These are phyloP conservation scores for Lepus timidus DNA, from an alignment of 2,113 vertebrate genomes.

Conservation along the genomic window DNA sequence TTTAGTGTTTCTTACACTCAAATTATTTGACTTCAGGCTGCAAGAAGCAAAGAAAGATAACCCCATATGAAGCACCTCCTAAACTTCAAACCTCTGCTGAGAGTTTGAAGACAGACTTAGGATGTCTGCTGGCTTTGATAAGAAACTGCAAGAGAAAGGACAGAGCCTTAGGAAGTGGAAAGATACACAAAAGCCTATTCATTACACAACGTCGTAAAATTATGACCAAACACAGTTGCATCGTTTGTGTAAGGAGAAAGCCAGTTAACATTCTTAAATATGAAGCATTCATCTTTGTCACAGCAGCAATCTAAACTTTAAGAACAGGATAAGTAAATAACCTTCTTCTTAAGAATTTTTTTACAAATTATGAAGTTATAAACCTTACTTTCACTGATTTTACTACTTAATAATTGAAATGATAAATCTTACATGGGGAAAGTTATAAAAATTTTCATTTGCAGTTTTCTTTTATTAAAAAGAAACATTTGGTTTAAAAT, in stretches of 20 bases:
- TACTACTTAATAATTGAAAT: neutral
- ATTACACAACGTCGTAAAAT: slow-evolving; percentile 22
- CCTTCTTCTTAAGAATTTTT: neutral
- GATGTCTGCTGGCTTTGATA: slow-evolving; percentile 80
- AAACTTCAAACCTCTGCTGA: slow-evolving; percentile 71
- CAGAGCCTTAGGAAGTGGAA: slow-evolving; percentile 75
- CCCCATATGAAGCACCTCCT: slow-evolving; percentile 53
- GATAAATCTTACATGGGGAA: neutral
- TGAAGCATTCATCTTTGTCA: neutral
- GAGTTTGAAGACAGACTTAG: slow-evolving; percentile 70
- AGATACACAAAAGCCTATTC: slow-evolving; percentile 64
- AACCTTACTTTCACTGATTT: neutral
- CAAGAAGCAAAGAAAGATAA: slow-evolving; percentile 77
- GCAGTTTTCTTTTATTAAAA: slow-evolving; percentile 39
- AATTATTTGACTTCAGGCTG: slow-evolving; percentile 70
- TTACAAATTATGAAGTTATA: slow-evolving; percentile 2
- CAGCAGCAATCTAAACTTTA: neutral
- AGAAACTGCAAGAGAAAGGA: slow-evolving; percentile 74
- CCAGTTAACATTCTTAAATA: neutral
- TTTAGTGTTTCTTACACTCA: slow-evolving; percentile 67
- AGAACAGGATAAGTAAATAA: neutral
- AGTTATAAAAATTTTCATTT: neutral
- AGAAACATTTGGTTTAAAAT: neutral
- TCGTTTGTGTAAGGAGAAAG: slow-evolving; percentile 54
- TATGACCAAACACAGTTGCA: slow-evolving; percentile 38